A percentile compares a stretch with the other conserved stretches of the same genome.
Conservation (phyloP, 30 jellyfish, hydroid and myxozoan species). For the Nemopilema nomurai region DNA sequence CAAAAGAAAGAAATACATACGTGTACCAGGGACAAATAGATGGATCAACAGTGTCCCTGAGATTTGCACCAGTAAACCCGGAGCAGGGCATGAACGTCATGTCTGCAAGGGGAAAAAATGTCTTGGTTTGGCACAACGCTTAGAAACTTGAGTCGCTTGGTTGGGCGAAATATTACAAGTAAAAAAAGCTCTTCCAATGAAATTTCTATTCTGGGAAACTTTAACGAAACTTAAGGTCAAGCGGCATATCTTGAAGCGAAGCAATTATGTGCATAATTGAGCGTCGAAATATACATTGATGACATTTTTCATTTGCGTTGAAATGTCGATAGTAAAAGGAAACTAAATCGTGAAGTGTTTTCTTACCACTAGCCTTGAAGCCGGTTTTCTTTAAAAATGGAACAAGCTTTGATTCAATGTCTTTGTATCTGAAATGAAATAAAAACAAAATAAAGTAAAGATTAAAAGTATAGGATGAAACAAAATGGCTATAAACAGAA, state of each 20-base stretch:
- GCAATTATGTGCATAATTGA: not conserved
- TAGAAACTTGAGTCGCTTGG: too few relatives aligned
- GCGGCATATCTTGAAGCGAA: too few relatives aligned
- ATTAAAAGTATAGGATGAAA: too few relatives aligned
- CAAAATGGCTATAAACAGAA: too few relatives aligned
- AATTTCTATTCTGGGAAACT: too few relatives aligned
- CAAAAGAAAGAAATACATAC: slow-evolving; percentile 32
- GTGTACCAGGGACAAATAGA: slow-evolving; percentile 87
- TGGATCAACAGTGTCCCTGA: slow-evolving; percentile 77
- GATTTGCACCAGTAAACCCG: slow-evolving; percentile 99
- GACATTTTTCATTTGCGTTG: not conserved
- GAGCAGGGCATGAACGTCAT: slow-evolving; percentile 98
- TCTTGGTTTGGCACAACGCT: too few relatives aligned
- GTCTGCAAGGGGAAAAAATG: slow-evolving; percentile 62
- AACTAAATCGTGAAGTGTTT: not conserved
- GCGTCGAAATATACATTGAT: not conserved
- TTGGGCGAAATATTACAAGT: too few relatives aligned
- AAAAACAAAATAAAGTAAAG: too few relatives aligned
- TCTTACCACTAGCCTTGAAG: slow-evolving; percentile 84
- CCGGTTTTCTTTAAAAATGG: slow-evolving; percentile 92
- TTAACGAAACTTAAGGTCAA: too few relatives aligned
- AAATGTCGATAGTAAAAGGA: not conserved
- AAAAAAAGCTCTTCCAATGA: too few relatives aligned
- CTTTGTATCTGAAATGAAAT: slow-evolving; percentile 74
- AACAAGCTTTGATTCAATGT: slow-evolving; percentile 79